phyloP scores from a whole-genome alignment of 2,797 vertebrate species.

The Momotus momota region DNA sequence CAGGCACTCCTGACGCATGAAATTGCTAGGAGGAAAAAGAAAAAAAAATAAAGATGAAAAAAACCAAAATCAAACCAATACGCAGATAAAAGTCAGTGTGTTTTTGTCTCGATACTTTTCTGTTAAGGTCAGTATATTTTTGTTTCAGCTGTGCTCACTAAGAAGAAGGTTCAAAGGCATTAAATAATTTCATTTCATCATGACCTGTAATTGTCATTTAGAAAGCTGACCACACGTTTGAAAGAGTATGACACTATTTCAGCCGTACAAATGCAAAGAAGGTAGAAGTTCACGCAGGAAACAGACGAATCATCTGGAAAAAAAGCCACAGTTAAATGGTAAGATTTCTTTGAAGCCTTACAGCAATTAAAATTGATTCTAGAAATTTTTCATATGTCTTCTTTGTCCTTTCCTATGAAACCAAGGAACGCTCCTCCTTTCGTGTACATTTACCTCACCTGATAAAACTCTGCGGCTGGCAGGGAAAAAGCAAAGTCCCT shows the following conservation, averaged over 20 bases:
- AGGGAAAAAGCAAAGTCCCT: neutral
- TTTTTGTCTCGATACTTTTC: neutral
- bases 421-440: neutral
- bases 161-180: conserved; percentile 15
- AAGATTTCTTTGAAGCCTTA: neutral
- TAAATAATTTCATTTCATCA: neutral
- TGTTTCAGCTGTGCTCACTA: neutral
- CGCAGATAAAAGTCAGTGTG: neutral
- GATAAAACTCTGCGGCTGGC: neutral
- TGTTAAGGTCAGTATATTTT: neutral
- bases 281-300: neutral
- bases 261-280: neutral
- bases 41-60: too few species aligned
- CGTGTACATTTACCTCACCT: neutral
- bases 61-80: neutral
- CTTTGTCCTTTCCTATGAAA: neutral
- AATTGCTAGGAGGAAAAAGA: conserved; percentile 83
- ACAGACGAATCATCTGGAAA: neutral
- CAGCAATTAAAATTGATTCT: neutral
- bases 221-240: neutral
- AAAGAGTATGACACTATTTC: neutral
- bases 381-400: neutral
- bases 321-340: neutral
- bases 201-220: conserved; percentile 5
- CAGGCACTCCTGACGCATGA: conserved; percentile 98